These are phyloP conservation scores for Pseudopipra pipra DNA, from an alignment of 2,113 vertebrate genomes.

Conservation along the genomic window DNA sequence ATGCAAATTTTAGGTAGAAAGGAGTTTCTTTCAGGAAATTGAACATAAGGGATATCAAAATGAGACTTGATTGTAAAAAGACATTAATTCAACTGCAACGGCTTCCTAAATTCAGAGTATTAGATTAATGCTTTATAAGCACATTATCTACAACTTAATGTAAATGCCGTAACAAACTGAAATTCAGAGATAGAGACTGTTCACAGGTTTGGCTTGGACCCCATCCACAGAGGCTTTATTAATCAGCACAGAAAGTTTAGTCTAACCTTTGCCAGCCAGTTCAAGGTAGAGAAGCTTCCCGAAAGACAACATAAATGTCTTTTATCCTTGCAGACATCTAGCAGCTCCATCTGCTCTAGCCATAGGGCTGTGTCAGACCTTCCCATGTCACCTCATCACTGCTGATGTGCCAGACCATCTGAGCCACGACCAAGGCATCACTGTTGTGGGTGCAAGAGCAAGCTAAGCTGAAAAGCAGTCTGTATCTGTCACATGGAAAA, in stretches of 20 bases:
- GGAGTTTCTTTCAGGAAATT: background rate
- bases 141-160: constrained; percentile 22
- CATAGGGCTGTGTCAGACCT: background rate
- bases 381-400: accelerated
- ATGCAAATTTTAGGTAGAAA: constrained; percentile 25
- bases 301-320: background rate
- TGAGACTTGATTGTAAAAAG: background rate
- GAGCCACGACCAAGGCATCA: accelerated
- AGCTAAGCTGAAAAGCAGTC: background rate
- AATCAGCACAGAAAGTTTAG: constrained; percentile 4
- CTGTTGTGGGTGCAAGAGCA: background rate
- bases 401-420: background rate
- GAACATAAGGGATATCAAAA: constrained; percentile 38
- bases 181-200: constrained; percentile 44
- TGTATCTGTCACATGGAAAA: background rate
- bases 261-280: background rate
- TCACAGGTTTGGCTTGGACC: constrained; percentile 26
- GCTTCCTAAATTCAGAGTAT: constrained; percentile 33
- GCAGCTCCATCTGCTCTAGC: background rate
- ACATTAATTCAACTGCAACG: constrained; percentile 32
- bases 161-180: constrained; percentile 39
- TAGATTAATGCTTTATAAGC: constrained; percentile 39
- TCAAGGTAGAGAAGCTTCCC: constrained; percentile 14
- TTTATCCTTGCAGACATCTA: background rate
- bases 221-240: background rate